Base-by-base conservation (phyloP, 2,113 vertebrate species). In the Campylorhamphus procurvoides region DNA sequence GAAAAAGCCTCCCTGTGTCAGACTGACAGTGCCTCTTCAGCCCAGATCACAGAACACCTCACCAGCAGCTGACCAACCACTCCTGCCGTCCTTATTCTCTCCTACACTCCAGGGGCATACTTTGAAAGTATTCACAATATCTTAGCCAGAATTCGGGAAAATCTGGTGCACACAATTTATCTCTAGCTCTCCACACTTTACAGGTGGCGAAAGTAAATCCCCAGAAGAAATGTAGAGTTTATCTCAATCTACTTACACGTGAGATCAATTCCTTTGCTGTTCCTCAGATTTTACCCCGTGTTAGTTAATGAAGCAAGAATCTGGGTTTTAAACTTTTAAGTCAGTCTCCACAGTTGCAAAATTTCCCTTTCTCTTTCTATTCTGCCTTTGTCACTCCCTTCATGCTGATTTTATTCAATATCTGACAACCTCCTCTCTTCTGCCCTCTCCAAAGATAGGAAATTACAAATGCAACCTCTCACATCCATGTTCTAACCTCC, bases 381-480 rank as follows among this genome's bases (percentile, higher is more conserved):
- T 82, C 85, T 60, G 77, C 66, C 40, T 85, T 85, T 90, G 74
- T 68, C 71, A 53, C 60, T 76, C 67, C 79, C 56, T 53, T 56
- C 29, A 31, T 18, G 31, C 49, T 58, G 77, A 40, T 84, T 95
- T 87, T 84, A 72, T 58, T 67, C 53, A 77, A 35, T 39, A 52
- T 71, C 64, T 68, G 87, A 78, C 95, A 89, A 72, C 18, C 77
- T 52, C 64, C 16, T 68, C 66, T 93, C 59, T 66, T 40, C 53
- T 94, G 80, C 64, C 64, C 75, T 62, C 95, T 80, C 71, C 75
- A 52, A 72, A 90, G 87, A 69, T 0, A 60, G 22, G 49, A 76
- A 80, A 90, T 83, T 72, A 91, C 66, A 79, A 64, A 76, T 67
- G 55, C 67, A 90, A 67, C 82, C 67, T 83, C 44, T 62, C 69